Conservation (phyloP, 2,797 vertebrate genomes). For the Dendrocincla fuliginosa region DNA sequence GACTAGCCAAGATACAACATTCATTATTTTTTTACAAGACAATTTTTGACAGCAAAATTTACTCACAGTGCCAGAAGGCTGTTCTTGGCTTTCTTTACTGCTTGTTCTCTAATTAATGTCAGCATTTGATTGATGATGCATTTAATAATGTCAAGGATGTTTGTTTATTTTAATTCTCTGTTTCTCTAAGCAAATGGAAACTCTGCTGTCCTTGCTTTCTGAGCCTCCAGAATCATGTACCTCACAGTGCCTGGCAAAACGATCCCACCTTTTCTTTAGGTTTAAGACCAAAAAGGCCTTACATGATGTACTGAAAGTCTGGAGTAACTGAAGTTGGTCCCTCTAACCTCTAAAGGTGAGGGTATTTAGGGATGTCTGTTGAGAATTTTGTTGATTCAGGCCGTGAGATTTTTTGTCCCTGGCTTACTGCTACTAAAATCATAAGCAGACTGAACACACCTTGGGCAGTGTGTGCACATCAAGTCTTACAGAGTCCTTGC, state of each 20-base stretch:
- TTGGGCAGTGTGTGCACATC: background rate
- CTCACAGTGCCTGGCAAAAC: no score
- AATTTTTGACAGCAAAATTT: background rate
- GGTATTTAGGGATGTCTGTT: background rate
- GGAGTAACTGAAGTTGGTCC: background rate
- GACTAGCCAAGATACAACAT: background rate
- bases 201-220: background rate
- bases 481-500: no score
- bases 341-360: background rate
- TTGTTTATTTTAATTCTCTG: background rate
- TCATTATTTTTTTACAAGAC: background rate
- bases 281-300: background rate
- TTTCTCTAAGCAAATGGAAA: background rate
- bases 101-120: background rate
- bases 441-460: fast-evolving
- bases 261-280: background rate
- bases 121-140: background rate
- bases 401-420: background rate
- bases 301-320: no score
- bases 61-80: background rate
- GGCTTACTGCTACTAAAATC: background rate
- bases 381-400: background rate
- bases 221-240: background rate
- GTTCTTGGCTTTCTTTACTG: background rate
- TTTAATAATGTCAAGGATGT: background rate